Base-by-base conservation (phyloP, 2,888 invertebrate genomes). In the Elegia similella region DNA sequence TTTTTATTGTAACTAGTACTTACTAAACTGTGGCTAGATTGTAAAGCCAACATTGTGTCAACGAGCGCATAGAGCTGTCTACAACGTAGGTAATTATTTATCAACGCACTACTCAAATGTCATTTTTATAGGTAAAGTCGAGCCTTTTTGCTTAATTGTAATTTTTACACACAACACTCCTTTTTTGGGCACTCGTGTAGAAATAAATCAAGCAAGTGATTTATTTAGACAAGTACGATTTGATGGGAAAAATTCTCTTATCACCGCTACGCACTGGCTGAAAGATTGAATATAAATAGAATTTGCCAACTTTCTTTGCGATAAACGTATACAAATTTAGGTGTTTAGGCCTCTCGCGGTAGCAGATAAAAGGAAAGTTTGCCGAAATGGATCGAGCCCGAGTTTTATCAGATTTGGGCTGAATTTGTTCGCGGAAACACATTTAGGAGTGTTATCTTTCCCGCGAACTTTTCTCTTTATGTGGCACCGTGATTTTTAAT, bases 301-400 rank as follows among this genome's bases (percentile, higher is more conserved):
- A 75, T 76, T 68, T 63, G 62, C 68, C 60, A 80, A 80, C 70
- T 79, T 82, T 73, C 66, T 44, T 23, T 8, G 58, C 72, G 78
- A 77, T 78, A 79, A 80, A 75, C 68, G 73, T 78, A 76, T 73
- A 80, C 78, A 80, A 81, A 80, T 79, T 78, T 73, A 68, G 75
- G 73, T 67, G 67, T 71, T 68, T 66, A 72, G 66, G 68, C 69
- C 68, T 65, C 68, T 68, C 68, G 61, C 62, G 58, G 57, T 62
- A 57, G 62, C 64, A 79, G 81, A 82, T 82, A 80, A 82, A 80
- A 77, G 76, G 59, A 76, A 82, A 84, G 76, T 83, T 83, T 42
- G 15, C 67, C 59, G 60, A 70, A 82, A 80, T 78, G 79, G 75
- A 80, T 79, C 74, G 76, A 68, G 69, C 57, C 62, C 50, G 63